Evolutionary conservation across 2,113 vertebrate genomes (phyloP), one percentile per base, ranked within the genome.

Genomic region (Bubo bubo): DNA sequence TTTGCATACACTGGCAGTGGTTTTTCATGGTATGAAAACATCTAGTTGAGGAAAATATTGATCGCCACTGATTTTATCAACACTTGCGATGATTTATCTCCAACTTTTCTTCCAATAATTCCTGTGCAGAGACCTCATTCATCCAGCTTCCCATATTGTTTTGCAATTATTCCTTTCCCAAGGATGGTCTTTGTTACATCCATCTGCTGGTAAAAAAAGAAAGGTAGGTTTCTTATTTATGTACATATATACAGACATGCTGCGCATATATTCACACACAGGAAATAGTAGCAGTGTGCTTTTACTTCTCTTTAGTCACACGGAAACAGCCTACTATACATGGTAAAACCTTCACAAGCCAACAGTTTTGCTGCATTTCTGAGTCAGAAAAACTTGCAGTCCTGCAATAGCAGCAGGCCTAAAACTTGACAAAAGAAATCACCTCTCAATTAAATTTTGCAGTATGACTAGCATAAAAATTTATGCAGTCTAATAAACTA

Each of bases 201-300:
- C 11, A 37, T 23, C 35, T 73, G 34, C 34, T 88, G 30, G 5
- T n/a, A 43, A 50, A 72, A 79, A 45, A 53, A 64, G 8, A 43
- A 17, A 24, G 19, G 53, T 12, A 49, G 11, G 4, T 8, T 86
- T 91, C 32, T 37, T 41, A 37, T 52, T 35, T n/a, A 34, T n/a
- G 19, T 39, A 24, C 43, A 7, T 32, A 35, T 1, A 1, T 27
- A 55, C 12, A 28, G 14, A 28, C 7, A 20, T 55, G 7, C 6
- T 68, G 22, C 4, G 1, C 5, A 17, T 41, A 26, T n/a, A 45
- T 12, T 9, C 43, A 34, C 8, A 43, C 32, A 64, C 0, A 17
- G 13, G 10, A 77, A 59, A 19, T 9, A 71, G 9, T 11, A 56
- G 10, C 6, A 71, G 10, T 8, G 7, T 85, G 26, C 4, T 63